phyloP scores from a whole-genome alignment of 2,888 invertebrate species.

The Xestoiulus laeticollis region DNA sequence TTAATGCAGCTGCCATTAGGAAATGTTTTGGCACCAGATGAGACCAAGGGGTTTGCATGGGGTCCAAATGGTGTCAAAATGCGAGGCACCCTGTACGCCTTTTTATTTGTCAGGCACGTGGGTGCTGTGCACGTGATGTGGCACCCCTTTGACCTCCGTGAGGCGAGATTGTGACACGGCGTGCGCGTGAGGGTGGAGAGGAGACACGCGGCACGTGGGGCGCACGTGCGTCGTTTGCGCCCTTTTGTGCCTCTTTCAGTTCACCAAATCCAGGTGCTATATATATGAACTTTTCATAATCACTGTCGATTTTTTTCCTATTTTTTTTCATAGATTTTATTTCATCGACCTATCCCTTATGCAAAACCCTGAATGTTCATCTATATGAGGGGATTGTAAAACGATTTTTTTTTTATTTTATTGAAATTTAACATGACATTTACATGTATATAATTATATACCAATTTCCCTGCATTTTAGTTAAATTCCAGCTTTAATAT shows the following conservation, averaged over 20 bases:
- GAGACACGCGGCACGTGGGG: background rate
- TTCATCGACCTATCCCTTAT: background rate
- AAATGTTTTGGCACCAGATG: no score
- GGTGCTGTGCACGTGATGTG: background rate
- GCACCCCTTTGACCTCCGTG: background rate
- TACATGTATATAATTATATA: no score
- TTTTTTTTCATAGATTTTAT: background rate
- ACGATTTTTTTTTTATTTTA: no score
- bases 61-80: no score
- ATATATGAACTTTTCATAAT: background rate
- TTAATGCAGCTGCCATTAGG: no score
- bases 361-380: background rate
- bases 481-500: no score
- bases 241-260: background rate
- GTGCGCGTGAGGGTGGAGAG: conserved; percentile 1
- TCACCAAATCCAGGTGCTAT: background rate
- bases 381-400: no score
- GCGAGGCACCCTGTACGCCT: no score
- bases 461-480: no score
- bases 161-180: background rate
- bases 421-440: no score
- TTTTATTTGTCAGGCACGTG: background rate
- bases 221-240: conserved; percentile 15
- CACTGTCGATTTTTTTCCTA: background rate
- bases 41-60: no score